These are phyloP conservation scores for Trachymyrmex septentrionalis DNA, from an alignment of 1,140 invertebrate species.

Conservation along the genomic window DNA sequence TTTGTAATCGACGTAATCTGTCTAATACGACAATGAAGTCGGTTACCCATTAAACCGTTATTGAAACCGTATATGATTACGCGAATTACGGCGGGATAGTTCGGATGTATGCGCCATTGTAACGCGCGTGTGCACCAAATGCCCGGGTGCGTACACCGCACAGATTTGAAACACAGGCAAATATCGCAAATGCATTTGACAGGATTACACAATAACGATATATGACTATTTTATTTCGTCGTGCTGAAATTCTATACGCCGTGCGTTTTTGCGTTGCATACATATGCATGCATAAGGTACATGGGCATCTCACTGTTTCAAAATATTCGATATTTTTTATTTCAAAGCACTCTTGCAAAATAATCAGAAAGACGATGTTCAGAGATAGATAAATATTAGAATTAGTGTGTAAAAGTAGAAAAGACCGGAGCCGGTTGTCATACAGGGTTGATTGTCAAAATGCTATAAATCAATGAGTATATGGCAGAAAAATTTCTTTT, in stretches of 20 bases:
- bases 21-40: constrained; percentile 62
- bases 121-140: neutral
- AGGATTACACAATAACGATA: constrained; percentile 45
- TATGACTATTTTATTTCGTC: constrained; percentile 30
- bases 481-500: too few species aligned
- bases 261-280: neutral
- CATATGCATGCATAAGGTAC: too few species aligned
- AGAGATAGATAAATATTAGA: too few species aligned
- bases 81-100: constrained; percentile 46
- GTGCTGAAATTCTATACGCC: neutral
- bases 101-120: constrained; percentile 12
- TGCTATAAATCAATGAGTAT: too few species aligned
- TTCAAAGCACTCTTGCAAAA: neutral
- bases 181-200: constrained; percentile 57
- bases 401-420: neutral
- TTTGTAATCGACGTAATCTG: constrained; percentile 60
- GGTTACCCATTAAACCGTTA: constrained; percentile 63
- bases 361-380: neutral
- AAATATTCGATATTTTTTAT: neutral
- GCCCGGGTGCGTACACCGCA: constrained; percentile 3
- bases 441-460: too few species aligned
- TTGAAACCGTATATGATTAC: constrained; percentile 60
- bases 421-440: too few species aligned
- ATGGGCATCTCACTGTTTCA: neutral
- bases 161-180: constrained; percentile 26